Conservation (phyloP, 2,113 vertebrate genomes). For the Indicator indicator region DNA sequence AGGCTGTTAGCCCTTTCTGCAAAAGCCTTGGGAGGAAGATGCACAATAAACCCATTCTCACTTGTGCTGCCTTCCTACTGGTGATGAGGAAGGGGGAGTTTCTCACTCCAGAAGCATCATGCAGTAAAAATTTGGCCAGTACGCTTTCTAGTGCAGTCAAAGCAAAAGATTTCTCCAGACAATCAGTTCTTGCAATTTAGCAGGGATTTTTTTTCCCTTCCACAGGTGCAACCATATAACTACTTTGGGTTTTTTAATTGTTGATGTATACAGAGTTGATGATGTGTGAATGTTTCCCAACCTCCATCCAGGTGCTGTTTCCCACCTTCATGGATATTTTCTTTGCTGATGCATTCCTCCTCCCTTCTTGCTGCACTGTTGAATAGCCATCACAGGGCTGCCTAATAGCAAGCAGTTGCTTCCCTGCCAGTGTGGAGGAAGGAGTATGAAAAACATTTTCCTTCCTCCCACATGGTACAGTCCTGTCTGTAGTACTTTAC, state of each 20-base stretch:
- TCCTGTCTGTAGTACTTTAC: neutral
- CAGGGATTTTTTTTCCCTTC: neutral
- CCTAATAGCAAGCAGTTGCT: neutral
- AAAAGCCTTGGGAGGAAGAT: neutral
- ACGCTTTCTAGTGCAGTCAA: neutral
- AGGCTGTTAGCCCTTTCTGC: neutral
- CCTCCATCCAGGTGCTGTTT: constrained; percentile 12
- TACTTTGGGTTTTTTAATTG: neutral
- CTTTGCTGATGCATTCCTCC: neutral
- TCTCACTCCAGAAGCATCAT: neutral
- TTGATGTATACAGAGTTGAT: neutral
- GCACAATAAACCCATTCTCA: neutral
- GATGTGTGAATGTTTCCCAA: constrained; percentile 13
- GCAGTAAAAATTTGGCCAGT: neutral
- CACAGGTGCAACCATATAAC: constrained; percentile 10
- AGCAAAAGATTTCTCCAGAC: neutral
- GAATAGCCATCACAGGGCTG: neutral
- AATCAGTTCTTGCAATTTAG: neutral
- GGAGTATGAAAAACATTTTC: neutral
- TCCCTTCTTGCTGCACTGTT: neutral
- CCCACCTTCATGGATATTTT: neutral
- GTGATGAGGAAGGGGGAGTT: neutral
- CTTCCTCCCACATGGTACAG: neutral
- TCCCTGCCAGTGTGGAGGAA: neutral
- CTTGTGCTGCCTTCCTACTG: neutral